Evolutionary conservation across 2,888 invertebrate genomes (phyloP), one percentile per base, ranked within the genome.

Genomic region (Pilophorus perplexus): DNA sequence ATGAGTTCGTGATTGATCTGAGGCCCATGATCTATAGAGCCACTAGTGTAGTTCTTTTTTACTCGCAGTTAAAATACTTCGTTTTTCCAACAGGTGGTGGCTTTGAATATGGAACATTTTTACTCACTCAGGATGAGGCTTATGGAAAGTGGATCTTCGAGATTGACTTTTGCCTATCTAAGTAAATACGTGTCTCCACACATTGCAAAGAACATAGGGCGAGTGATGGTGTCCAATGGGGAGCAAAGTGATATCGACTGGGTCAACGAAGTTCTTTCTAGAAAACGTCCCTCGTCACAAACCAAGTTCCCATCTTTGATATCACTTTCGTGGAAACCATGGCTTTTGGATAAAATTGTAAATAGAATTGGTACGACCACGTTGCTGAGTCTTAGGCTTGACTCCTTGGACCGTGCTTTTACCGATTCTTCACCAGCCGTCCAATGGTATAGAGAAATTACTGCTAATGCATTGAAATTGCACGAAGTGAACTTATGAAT

Each of bases 141-240:
- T 18, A 6, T 12, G 1, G 33, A 38, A 8, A 22, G n/a, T 8
- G 55, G 22, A 6, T 25, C 40, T 42, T 40, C 59, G 2, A 23
- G 23, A 20, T 23, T 40, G 42, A 40, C 38, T 4, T 42, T 59
- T 25, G 25, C 59, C 14, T 6, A 38, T 22, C 22, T 59, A 25
- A 12, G 14, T 3, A 42, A 42, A 14, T 59, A 14, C 59, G 40
- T 59, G 14, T 42, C 40, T 5, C 59, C 59, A 23, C 16, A 27
- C 16, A 42, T 23, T 23, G 27, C 44, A 8, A 20, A 59, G n/a
- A 28, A 42, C n/a, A 33, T 59, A 1, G 59, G 59, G 22, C 40
- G 18, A 59, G 27, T 59, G 2, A 59, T 59, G 59, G 44, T 42
- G 18, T 23, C 59, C 8, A 59, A 44, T 25, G 59, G 59, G 6